Conservation (phyloP, 2,888 invertebrate genomes). For the Eilema sororculum region DNA sequence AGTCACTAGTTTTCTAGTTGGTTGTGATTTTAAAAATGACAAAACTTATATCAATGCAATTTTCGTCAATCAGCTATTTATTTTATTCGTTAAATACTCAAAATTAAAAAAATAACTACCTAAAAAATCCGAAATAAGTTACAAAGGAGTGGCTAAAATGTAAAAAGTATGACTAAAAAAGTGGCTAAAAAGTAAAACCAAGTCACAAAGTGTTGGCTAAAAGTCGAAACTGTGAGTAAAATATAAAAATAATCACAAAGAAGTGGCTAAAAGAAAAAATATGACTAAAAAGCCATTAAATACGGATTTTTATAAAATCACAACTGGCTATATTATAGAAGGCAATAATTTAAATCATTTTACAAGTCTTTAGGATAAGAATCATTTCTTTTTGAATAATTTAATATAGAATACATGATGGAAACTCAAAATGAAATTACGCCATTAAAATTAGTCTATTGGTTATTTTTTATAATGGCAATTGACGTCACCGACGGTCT, state of each 20-base stretch:
- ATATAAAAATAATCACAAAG: not conserved
- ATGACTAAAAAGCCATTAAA: not conserved
- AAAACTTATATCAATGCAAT: not conserved
- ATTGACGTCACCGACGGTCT: not conserved
- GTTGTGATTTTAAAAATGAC: conserved; percentile 35
- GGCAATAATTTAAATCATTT: conserved; percentile 34
- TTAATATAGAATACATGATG: conserved; percentile 23
- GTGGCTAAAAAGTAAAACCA: not conserved
- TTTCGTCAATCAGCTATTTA: too few relatives aligned
- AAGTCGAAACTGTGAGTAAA: not conserved
- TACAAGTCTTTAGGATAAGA: conserved; percentile 33
- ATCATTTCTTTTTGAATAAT: conserved; percentile 27
- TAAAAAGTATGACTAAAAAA: not conserved
- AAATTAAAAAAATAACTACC: too few relatives aligned
- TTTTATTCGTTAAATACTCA: too few relatives aligned
- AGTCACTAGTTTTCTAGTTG: conserved; percentile 22
- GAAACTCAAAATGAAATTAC: conserved; percentile 26
- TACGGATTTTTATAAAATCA: conserved; percentile 22
- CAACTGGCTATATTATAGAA: conserved; percentile 16
- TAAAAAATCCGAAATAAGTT: not conserved
- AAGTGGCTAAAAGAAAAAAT: not conserved
- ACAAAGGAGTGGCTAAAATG: not conserved
- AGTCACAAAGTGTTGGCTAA: not conserved
- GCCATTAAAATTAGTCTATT: not conserved
- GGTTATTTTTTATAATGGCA: not conserved